Evolutionary conservation across 2,797 vertebrate species (phyloP).

Genomic region (Megaceryle alcyon): DNA sequence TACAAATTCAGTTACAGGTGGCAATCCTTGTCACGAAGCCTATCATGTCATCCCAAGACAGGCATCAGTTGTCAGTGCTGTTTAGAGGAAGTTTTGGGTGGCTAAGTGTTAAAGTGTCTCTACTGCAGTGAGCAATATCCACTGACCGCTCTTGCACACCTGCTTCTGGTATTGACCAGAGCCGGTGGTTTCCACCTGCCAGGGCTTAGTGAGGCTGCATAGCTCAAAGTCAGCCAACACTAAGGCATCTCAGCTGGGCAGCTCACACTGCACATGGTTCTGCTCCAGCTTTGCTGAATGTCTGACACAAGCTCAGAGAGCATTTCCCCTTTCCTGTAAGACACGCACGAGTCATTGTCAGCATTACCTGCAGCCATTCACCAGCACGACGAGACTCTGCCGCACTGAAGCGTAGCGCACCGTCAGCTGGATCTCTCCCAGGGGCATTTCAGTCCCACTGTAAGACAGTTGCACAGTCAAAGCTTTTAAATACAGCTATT

Average conservation of each 20-base stretch:
- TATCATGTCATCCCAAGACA: neutral
- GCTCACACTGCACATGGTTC: fast-evolving
- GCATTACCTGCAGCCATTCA: constrained; percentile 89
- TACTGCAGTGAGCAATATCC: fast-evolving
- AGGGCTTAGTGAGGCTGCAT: neutral
- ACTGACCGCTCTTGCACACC: neutral
- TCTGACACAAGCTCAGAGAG: neutral
- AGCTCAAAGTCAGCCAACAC: neutral
- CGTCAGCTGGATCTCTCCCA: constrained; percentile 90
- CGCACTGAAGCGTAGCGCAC: constrained; percentile 86
- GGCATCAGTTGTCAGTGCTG: neutral
- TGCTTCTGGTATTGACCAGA: neutral
- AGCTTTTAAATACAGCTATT: neutral
- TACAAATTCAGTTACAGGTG: neutral
- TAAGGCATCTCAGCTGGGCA: neutral
- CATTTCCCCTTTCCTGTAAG: neutral
- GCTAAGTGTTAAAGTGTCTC: neutral
- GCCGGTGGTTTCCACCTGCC: neutral
- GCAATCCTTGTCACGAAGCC: neutral
- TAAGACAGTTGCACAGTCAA: constrained; percentile 22
- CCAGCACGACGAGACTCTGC: constrained; percentile 85
- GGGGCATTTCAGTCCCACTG: constrained; percentile 81
- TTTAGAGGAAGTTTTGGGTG: neutral
- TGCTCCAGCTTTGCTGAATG: neutral
- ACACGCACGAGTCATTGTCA: fast-evolving